Conservation (phyloP, 2,888 invertebrate genomes). For the Celastrina argiolus region DNA sequence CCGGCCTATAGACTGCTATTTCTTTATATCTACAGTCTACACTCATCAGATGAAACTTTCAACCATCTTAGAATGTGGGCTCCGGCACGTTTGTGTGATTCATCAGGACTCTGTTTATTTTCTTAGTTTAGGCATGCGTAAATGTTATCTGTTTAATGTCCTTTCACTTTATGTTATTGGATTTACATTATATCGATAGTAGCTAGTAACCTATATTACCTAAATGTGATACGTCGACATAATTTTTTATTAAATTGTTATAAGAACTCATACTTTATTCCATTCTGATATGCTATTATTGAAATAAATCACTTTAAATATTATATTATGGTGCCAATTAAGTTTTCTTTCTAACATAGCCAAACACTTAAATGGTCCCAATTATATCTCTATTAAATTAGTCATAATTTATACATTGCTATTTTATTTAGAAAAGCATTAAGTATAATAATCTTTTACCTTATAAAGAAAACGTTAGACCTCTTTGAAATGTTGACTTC, state of each 20-base stretch:
- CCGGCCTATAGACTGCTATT: not conserved
- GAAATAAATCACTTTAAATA: not conserved
- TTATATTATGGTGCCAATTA: not conserved
- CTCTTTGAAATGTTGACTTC: not conserved
- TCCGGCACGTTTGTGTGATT: not conserved
- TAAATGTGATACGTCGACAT: too few relatives aligned
- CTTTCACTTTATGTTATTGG: not conserved
- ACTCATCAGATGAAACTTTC: conserved; percentile 6
- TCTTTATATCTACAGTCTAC: not conserved
- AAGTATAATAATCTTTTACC: not conserved
- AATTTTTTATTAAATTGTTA: too few relatives aligned
- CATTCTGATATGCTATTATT: too few relatives aligned
- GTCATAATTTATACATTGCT: not conserved
- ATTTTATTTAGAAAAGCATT: not conserved
- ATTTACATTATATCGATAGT: too few relatives aligned
- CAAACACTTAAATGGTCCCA: not conserved
- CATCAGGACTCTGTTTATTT: not conserved
- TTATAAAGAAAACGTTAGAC: not conserved
- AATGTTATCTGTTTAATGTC: not conserved
- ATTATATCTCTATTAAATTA: conserved; percentile 1
- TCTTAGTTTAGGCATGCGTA: not conserved
- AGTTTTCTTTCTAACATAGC: not conserved
- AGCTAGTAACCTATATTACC: too few relatives aligned
- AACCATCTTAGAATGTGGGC: not conserved
- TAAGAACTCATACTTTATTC: too few relatives aligned